Evolutionary conservation across 2,888 invertebrate species (phyloP).

Genomic region (Diadegma fenestrale): DNA sequence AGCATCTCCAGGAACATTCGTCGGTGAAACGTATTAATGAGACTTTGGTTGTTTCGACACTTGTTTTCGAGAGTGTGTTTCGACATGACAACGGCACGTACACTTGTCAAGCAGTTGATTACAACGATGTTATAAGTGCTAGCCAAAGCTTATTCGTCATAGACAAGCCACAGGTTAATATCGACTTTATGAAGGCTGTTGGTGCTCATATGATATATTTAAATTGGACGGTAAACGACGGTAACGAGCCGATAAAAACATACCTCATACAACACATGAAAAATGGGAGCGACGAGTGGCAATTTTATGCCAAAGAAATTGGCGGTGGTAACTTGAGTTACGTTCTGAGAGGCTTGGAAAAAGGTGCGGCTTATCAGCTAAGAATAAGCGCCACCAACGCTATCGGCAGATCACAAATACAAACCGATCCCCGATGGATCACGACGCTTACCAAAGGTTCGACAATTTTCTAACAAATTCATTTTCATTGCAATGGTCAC

Average conservation of each 20-base stretch:
- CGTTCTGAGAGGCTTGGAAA: constrained; percentile 89
- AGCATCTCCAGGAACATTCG: constrained; percentile 82
- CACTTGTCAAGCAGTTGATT: constrained; percentile 81
- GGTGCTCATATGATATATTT: constrained; percentile 91
- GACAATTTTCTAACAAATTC: not conserved
- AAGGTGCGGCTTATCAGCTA: constrained; percentile 89
- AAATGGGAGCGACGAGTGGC: constrained; percentile 86
- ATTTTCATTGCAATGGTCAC: not conserved
- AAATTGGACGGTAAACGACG: constrained; percentile 93
- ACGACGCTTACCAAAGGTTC: constrained; percentile 87
- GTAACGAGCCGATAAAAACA: constrained; percentile 89
- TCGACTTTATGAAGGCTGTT: constrained; percentile 91
- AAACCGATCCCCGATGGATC: constrained; percentile 86
- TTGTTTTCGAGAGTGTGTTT: constrained; percentile 87
- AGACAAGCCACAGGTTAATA: constrained; percentile 89
- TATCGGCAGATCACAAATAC: constrained; percentile 87
- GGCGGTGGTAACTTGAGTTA: constrained; percentile 89
- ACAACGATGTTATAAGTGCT: constrained; percentile 85
- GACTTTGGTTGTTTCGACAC: constrained; percentile 87
- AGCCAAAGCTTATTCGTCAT: constrained; percentile 87
- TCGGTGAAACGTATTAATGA: constrained; percentile 85
- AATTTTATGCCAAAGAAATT: constrained; percentile 87
- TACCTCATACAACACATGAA: constrained; percentile 87
- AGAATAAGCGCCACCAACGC: constrained; percentile 89
- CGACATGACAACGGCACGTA: constrained; percentile 92